Evolutionary conservation across 2,888 invertebrate species (phyloP).

Genomic region (Agapostemon virescens): DNA sequence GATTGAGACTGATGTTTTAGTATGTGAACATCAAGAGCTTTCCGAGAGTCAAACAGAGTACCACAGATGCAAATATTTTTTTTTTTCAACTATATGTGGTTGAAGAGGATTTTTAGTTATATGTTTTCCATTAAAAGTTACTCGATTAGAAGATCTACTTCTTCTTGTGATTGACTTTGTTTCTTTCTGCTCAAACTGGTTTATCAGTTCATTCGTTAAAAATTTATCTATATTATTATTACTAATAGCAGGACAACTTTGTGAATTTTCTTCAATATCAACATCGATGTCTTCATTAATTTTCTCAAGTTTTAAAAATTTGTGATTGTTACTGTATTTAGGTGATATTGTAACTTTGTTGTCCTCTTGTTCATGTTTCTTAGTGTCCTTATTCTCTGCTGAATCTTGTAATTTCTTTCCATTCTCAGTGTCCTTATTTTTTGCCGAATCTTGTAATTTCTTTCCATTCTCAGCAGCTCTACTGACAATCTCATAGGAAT

Average conservation of each 20-base stretch:
- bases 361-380: slow-evolving; percentile 11
- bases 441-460: slow-evolving; percentile 53
- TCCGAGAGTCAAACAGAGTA: slow-evolving; percentile 58
- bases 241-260: slow-evolving; percentile 9
- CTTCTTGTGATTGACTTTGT: not conserved
- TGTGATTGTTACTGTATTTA: slow-evolving; percentile 70
- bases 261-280: slow-evolving; percentile 69
- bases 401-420: slow-evolving; percentile 61
- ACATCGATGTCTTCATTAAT: slow-evolving; percentile 72
- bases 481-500: slow-evolving; percentile 77
- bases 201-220: not conserved
- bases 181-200: not conserved
- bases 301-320: slow-evolving; percentile 65
- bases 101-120: not conserved
- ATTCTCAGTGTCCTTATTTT: slow-evolving; percentile 53
- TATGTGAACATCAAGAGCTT: slow-evolving; percentile 55
- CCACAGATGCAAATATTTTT: slow-evolving; percentile 60
- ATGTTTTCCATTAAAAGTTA: not conserved
- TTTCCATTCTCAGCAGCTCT: slow-evolving; percentile 67
- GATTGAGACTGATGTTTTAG: slow-evolving; percentile 43
- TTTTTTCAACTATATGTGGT: not conserved
- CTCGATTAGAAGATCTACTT: not conserved
- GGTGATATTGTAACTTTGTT: slow-evolving; percentile 21
- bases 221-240: slow-evolving; percentile 8
- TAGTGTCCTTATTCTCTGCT: slow-evolving; percentile 44